These are phyloP conservation scores for Gisinianus flammeolus DNA, from an alignment of 2,888 invertebrate species.

Conservation along the genomic window DNA sequence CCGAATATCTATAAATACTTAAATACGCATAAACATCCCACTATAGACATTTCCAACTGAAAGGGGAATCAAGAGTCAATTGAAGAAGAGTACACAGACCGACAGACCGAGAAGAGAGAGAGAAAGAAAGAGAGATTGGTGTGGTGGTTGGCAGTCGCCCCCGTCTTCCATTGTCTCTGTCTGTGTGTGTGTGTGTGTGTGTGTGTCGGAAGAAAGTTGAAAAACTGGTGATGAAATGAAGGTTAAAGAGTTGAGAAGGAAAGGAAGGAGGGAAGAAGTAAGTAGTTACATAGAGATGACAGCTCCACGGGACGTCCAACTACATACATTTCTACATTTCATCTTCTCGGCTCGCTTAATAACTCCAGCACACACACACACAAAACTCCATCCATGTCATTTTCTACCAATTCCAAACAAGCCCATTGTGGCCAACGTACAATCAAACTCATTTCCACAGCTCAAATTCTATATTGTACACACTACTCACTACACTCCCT, in stretches of 20 bases:
- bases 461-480: neutral
- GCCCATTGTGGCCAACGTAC: neutral
- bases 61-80: neutral
- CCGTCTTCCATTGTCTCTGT: too few species aligned
- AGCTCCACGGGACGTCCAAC: slow-evolving; percentile 24
- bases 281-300: slow-evolving; percentile 25
- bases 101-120: too few species aligned
- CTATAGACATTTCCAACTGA: too few species aligned
- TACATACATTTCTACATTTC: slow-evolving; percentile 27
- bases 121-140: too few species aligned
- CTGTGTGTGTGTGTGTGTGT: too few species aligned
- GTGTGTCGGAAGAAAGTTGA: neutral
- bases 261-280: slow-evolving; percentile 16
- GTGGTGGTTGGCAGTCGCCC: too few species aligned
- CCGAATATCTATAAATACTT: neutral
- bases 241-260: neutral
- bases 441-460: neutral
- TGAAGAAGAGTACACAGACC: neutral
- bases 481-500: neutral
- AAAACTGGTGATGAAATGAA: neutral
- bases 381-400: neutral
- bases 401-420: neutral
- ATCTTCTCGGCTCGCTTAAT: slow-evolving; percentile 20
- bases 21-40: too few species aligned
- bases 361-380: too few species aligned